Conservation (phyloP, 2,888 invertebrate genomes). For the Drosophila nr. fundita region DNA sequence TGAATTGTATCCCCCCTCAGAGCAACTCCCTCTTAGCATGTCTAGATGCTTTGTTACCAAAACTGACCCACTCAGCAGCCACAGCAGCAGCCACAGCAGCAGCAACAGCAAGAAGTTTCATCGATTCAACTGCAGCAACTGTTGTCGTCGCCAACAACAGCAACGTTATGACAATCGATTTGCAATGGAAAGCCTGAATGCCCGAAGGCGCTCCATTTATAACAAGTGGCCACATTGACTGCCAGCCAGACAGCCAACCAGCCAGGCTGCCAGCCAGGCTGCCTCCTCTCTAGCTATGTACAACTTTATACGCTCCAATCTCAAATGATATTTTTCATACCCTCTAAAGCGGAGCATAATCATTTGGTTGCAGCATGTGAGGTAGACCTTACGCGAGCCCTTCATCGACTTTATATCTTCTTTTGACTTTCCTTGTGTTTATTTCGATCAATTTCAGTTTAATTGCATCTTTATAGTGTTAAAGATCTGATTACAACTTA, state of each 20-base stretch:
- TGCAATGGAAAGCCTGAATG: conserved; percentile 77
- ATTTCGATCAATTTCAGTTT: neutral
- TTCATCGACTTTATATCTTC: neutral
- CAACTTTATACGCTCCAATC: conserved; percentile 52
- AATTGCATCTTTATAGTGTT: neutral
- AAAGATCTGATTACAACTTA: neutral
- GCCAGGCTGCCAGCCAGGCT: neutral
- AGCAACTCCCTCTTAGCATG: neutral
- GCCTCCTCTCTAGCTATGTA: conserved; percentile 35
- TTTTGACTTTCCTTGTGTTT: neutral
- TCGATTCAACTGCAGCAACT: conserved; percentile 32
- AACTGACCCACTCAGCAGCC: conserved; percentile 53
- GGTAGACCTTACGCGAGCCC: neutral
- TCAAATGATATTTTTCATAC: conserved; percentile 42
- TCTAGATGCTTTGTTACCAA: conserved; percentile 17
- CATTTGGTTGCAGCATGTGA: neutral
- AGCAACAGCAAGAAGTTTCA: conserved; percentile 14
- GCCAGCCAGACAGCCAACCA: conserved; percentile 3
- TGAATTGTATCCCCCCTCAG: conserved; percentile 15
- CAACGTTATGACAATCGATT: conserved; percentile 81
- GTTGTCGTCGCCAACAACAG: conserved; percentile 40
- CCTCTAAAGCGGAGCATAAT: neutral
- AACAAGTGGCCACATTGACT: conserved; percentile 72
- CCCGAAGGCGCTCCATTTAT: conserved; percentile 78
- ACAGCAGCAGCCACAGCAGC: conserved; percentile 13